Base-by-base conservation (phyloP, 2,113 vertebrate species). In the Tetraodon nigroviridis region DNA sequence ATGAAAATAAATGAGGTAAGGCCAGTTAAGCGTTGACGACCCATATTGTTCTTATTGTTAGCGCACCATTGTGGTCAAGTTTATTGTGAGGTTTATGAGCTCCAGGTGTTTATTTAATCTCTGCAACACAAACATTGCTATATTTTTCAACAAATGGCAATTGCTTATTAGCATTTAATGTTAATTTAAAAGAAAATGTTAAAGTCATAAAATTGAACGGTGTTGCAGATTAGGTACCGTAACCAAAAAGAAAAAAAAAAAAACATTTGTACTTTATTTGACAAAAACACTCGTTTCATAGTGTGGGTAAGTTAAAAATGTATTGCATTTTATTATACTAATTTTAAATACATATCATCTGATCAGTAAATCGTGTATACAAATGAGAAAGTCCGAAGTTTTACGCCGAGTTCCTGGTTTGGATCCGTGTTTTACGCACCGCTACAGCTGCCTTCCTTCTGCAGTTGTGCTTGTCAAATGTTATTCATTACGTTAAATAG, bases 401-500 rank as follows among this genome's bases (percentile, higher is more conserved):
- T 7, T 21, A 40, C 15, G 5, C 22, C 6, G 7, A 44, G 53
- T 54, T 61, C 46, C 44, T 27, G 14, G 32, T 67, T 54, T 69
- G 14, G 32, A 57, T 17, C 58, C 21, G 56, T 53, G 2, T 75
- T 87, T 88, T 87, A 80, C 80, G 85, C 79, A 63, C 58, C 58
- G 71, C 74, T 69, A 6, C 71, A 61, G 62, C 45, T 67, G 73
- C 70, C 61, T 66, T 62, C 54, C 67, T 24, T 37, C 52, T 64
- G 51, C 69, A 60, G 65, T 71, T 78, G 54, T 60, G 58, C 56
- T 11, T 56, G 24, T 78, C 20, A 84, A 92, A 90, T 85, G 87
- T 90, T 81, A 92, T 93, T 89, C 89, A 88, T 91, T 88, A 87
- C 78, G 88, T 88, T 92, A 88, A 94, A 90, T 85, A 82, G 89